Evolutionary conservation across 2,113 vertebrate genomes (phyloP).

Genomic region (Hippocampus zosterae): DNA sequence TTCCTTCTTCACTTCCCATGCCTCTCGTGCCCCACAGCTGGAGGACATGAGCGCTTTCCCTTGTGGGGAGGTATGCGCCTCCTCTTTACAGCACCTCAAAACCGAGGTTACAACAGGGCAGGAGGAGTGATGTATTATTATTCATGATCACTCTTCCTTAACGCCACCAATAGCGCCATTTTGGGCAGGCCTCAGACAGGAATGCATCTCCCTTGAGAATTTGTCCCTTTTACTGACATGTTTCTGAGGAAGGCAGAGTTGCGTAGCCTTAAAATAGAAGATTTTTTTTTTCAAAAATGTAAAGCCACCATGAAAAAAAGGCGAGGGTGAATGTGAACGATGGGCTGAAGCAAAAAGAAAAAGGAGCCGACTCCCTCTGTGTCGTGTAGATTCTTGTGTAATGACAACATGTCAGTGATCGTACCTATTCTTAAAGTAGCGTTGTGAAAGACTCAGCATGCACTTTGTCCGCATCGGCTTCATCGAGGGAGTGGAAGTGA

Average conservation of each 20-base stretch:
- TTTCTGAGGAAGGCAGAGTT: slow-evolving; percentile 18
- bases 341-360: not conserved
- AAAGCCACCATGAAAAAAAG: not conserved
- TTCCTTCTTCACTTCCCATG: slow-evolving; percentile 46
- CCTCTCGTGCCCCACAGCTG: slow-evolving; percentile 62
- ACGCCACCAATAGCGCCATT: too few relatives aligned
- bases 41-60: slow-evolving; percentile 63
- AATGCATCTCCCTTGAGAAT: slow-evolving; percentile 34
- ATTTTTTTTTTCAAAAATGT: too few relatives aligned
- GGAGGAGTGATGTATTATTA: too few relatives aligned
- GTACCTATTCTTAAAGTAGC: slow-evolving; percentile 48
- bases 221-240: slow-evolving; percentile 24
- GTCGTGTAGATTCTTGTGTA: slow-evolving; percentile 36
- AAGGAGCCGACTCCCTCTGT: not conserved
- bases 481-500: slow-evolving; percentile 53
- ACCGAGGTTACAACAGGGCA: not conserved
- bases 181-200: too few relatives aligned
- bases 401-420: slow-evolving; percentile 53
- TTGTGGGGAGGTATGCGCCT: slow-evolving; percentile 45
- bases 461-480: slow-evolving; percentile 61
- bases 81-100: slow-evolving; percentile 11
- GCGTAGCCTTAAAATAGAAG: not conserved
- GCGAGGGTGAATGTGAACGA: slow-evolving; percentile 11
- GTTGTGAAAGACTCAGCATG: slow-evolving; percentile 52
- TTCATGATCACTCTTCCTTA: too few relatives aligned